Percentiles rank a stretch among this genome's conserved stretches.
Evolutionary conservation across 2,888 invertebrate genomes (phyloP).

Genomic region (Vanessa cardui): DNA sequence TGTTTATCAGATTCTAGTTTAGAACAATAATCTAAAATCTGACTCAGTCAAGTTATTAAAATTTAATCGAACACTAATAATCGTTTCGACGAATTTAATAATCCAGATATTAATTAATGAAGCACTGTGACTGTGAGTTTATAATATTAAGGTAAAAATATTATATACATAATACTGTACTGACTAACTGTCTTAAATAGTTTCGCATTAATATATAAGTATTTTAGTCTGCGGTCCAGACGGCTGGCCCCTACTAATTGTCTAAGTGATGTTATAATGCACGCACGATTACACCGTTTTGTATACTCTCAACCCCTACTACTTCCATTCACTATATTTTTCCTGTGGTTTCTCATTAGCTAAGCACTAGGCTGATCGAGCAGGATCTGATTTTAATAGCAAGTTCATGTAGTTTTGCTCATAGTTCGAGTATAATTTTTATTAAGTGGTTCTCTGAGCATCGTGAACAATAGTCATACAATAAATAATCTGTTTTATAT

Average conservation of each 20-base stretch:
- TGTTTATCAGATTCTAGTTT: too few relatives aligned
- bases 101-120: background rate
- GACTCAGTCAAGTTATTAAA: too few relatives aligned
- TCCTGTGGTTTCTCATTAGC: constrained; percentile 15
- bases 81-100: too few relatives aligned
- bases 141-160: too few relatives aligned
- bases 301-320: constrained; percentile 17
- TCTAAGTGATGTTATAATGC: constrained; percentile 35
- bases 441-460: too few relatives aligned
- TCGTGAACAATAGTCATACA: too few relatives aligned
- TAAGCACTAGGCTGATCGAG: constrained; percentile 8
- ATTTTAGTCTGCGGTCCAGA: constrained; percentile 41
- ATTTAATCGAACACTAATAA: too few relatives aligned
- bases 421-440: too few relatives aligned
- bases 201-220: constrained; percentile 34
- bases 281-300: constrained; percentile 9
- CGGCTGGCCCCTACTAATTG: constrained; percentile 38
- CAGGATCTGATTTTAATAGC: background rate
- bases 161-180: background rate
- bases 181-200: constrained; percentile 26
- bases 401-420: background rate
- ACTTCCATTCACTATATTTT: constrained; percentile 5
- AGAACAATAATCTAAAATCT: too few relatives aligned
- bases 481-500: too few relatives aligned
- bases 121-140: constrained; percentile 10